Base-by-base conservation (phyloP, 2,113 vertebrate species). In the Corvus moneduloides region DNA sequence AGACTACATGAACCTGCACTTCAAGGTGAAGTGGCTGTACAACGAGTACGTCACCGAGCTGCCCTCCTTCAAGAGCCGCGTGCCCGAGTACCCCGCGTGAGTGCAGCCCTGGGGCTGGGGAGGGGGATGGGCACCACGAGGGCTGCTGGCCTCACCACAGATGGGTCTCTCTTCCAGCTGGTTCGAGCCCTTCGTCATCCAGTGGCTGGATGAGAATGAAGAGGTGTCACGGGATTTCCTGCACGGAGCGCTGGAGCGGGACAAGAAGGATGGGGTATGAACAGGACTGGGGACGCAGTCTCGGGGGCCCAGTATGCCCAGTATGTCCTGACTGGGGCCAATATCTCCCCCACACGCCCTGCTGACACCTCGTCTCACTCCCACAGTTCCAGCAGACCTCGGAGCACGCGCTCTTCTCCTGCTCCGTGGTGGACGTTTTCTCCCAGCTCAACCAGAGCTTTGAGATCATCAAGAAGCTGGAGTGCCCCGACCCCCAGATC, bases 361-460 rank as follows among this genome's bases (percentile, higher is more conserved):
- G 41, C 86, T 92, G 81, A 96, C 21, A 1, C 39, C 6, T 10
- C 1, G 2, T 78, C 13, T 89, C 17, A 0, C 87, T 20, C 5
- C 75, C 51, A 6, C 97, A 99, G 99, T 99, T 99, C 98, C 99
- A 99, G 97, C 99, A 99, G 95, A 99, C 99, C 1, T 99, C 99
- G 0, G 99, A 99, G 93, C 99, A 99, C 0, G 99, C 99, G 0
- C 98, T 99, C 26, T 99, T 99, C 98, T 99, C 99, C 87, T 99
- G 99, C 96, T 99, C 99, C 0, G 99, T 99, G 96, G 99, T 99
- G 96, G 99, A 99, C 0, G 99, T 99, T 83, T 99, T 99, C 97
- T 99, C 99, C 48, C 99, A 99, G 96, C 99, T 99, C 95, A 99
- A 99, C 97, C 99, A 99, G 98, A 99, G 99, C 97, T 99, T 99